Conservation (phyloP, 1,140 invertebrate genomes). For the Aphelenchoides fujianensis region DNA sequence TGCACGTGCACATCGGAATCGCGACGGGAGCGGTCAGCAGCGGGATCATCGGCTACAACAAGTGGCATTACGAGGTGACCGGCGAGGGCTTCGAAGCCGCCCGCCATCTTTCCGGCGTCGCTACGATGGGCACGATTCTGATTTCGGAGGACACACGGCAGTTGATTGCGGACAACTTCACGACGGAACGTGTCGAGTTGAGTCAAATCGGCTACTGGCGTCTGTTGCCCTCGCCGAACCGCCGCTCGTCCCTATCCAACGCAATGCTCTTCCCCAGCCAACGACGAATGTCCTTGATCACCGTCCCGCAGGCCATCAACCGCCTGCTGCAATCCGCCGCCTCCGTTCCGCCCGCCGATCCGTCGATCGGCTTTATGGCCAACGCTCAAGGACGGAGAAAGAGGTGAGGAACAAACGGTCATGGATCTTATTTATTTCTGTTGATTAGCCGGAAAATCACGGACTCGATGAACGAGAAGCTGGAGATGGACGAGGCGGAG, state of each 20-base stretch:
- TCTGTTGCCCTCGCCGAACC: constrained; percentile 17
- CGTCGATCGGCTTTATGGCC: not conserved
- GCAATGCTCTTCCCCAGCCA: constrained; percentile 33
- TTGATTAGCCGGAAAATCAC: constrained; percentile 18
- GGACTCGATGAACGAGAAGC: constrained; percentile 18
- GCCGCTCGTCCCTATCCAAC: constrained; percentile 24
- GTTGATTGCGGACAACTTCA: constrained; percentile 26
- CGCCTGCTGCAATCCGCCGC: constrained; percentile 47
- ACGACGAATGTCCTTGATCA: constrained; percentile 56
- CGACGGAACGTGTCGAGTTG: constrained; percentile 28
- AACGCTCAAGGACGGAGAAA: constrained; percentile 28
- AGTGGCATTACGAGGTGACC: constrained; percentile 61
- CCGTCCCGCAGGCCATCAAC: constrained; percentile 54
- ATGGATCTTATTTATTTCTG: not conserved
- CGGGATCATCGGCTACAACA: constrained; percentile 54
- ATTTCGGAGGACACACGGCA: constrained; percentile 46
- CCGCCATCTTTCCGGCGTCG: constrained; percentile 22
- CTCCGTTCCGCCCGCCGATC: not conserved
- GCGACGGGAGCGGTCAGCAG: constrained; percentile 49
- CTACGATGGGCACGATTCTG: constrained; percentile 34
- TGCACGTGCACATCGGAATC: constrained; percentile 54
- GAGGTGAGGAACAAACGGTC: not conserved
- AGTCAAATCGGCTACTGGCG: constrained; percentile 34
- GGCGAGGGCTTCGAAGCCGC: constrained; percentile 54
- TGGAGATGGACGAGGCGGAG: constrained; percentile 20